Base-by-base conservation (phyloP, 1,140 invertebrate genomes). In the Drosophila erecta region DNA sequence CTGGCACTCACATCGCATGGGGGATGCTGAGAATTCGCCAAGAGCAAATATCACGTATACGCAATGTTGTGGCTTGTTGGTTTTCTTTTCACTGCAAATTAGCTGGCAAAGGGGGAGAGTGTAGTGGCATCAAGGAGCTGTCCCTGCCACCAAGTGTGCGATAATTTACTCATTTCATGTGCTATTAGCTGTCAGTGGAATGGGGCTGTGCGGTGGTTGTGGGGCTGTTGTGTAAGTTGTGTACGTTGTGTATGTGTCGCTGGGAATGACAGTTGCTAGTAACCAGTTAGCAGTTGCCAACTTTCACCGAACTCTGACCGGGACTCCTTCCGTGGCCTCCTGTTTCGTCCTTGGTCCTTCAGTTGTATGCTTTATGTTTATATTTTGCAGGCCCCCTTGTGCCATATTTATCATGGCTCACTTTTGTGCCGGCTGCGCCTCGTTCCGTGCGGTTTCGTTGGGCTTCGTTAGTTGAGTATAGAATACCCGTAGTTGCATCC, bases 131-230 rank as follows among this genome's bases (percentile, higher is more conserved):
- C 24, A 47, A 46, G 37, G n/a, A 8, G 50, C 30, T 37, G 14
- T 50, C 27, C 10, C 38, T 59, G 44, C 54, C 58, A 35, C 27
- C 41, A 49, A 64, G 65, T 72, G 76, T 73, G 83, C 81, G 75
- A 86, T 86, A 86, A 86, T 79, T 86, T 86, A 86, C 83, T 86
- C 83, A 86, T 86, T 86, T 86, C 83, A 86, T 86, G 83, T 86
- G 79, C 79, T 65, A 86, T 86, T 87, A 87, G 75, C 76, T 87
- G 83, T 83, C 75, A 70, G 51, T 65, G 51, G 30, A 51, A 57
- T 35, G 72, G 22, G 22, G 5, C 7, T 46, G 43, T 46, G 20
- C 11, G 17, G 15, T 4, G 17, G 17, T 0, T 38, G 7, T 30
- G 53, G 41, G 33, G 37, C 27, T 22, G 30, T 49, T 53, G 62